A percentile compares a stretch with the other conserved stretches of the same genome.
phyloP scores from a whole-genome alignment of 2,113 vertebrate genomes.

The Fulica atra region DNA sequence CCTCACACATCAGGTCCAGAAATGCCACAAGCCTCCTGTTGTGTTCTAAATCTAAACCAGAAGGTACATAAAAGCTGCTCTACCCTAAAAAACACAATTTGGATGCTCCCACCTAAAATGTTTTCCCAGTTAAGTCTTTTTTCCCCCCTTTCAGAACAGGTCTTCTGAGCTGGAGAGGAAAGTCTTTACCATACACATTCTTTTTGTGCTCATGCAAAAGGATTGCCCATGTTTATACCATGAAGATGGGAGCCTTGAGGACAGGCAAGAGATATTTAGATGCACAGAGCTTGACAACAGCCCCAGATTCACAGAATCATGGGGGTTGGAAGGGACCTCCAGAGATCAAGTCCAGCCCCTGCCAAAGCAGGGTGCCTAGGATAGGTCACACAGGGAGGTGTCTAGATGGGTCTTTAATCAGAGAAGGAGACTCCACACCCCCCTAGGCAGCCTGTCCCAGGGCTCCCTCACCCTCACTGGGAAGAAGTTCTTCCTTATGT shows the following conservation, averaged over 20 bases:
- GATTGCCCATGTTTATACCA: not conserved
- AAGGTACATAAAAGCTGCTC: not conserved
- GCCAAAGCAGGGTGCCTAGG: no score
- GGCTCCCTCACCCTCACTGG: no score
- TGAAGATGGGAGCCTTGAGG: not conserved
- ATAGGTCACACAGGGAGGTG: no score
- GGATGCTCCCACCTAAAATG: not conserved
- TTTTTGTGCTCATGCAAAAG: not conserved
- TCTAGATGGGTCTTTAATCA: no score
- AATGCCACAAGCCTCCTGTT: not conserved
- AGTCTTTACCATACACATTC: not conserved
- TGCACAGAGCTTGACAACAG: rapidly evolving
- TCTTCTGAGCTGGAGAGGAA: not conserved
- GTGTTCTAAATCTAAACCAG: not conserved
- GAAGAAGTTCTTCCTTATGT: no score
- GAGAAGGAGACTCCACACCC: no score
- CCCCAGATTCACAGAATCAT: no score
- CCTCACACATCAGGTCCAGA: not conserved
- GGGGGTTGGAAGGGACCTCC: no score
- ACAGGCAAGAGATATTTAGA: not conserved
- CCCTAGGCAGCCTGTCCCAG: no score
- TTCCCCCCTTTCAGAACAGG: rapidly evolving
- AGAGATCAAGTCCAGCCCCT: no score
- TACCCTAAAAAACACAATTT: not conserved
- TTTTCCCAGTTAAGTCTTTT: not conserved